Evolutionary conservation across 2,888 invertebrate genomes (phyloP).

Genomic region (Scaeva pyrastri): DNA sequence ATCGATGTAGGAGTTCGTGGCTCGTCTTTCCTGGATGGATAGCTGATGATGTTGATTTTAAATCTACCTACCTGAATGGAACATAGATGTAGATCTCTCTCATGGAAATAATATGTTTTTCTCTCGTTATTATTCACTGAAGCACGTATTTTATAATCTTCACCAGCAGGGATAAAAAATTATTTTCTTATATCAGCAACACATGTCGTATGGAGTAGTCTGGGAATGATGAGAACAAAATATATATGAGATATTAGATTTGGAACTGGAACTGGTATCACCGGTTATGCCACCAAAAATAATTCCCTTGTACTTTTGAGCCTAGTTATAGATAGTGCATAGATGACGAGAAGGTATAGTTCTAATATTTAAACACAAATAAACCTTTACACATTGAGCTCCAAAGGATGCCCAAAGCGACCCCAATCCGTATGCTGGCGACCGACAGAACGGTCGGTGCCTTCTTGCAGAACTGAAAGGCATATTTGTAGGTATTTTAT

Average conservation of each 20-base stretch:
- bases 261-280: slow-evolving; percentile 73
- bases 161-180: slow-evolving; percentile 25
- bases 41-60: slow-evolving; percentile 25
- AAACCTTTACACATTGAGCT: not conserved
- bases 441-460: not conserved
- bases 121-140: slow-evolving; percentile 69
- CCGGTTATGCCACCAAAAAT: slow-evolving; percentile 67
- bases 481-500: not conserved
- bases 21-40: slow-evolving; percentile 35
- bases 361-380: slow-evolving; percentile 12
- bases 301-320: slow-evolving; percentile 53
- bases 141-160: slow-evolving; percentile 65
- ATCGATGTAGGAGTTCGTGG: slow-evolving; percentile 59
- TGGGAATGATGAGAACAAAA: slow-evolving; percentile 37
- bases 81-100: slow-evolving; percentile 48
- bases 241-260: slow-evolving; percentile 59
- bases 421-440: not conserved
- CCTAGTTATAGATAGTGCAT: slow-evolving; percentile 38
- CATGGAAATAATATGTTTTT: slow-evolving; percentile 50
- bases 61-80: slow-evolving; percentile 53
- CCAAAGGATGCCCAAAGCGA: slow-evolving; percentile 31
- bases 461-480: not conserved
- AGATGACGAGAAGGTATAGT: slow-evolving; percentile 32
- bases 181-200: slow-evolving; percentile 63
- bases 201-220: slow-evolving; percentile 27